Evolutionary conservation across 53 echinoderm and acorn worm species (phyloP), one percentile per base, ranked within the genome.

Genomic region (Stichopus horrens): DNA sequence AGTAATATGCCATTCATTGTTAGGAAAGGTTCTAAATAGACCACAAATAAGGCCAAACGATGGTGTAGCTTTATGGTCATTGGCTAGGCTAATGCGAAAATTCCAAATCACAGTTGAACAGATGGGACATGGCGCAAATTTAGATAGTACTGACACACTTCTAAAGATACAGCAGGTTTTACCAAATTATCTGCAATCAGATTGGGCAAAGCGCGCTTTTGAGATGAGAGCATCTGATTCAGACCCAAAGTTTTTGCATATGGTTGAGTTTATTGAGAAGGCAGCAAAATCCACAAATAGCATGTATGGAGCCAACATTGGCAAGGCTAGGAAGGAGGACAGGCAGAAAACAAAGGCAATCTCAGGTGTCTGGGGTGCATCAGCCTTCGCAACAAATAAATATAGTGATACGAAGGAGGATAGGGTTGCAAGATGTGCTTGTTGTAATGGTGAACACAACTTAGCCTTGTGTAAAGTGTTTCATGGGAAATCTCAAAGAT

Each of bases 181-280:
- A 19, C 90, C 90, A 8, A 66, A 86, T 6, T 76, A 90, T 53
- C 14, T 90, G 59, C 90, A 90, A 58, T 57, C 77, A 8, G 22
- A 86, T 13, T 90, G 86, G 90, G 86, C 90, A 57, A 85, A 86
- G 76, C 5, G 51, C 21, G 90, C 90, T 9, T 63, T 78, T 8
- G 55, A 13, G 23, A 58, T 88, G 60, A 77, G 77, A 16, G 51
- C 8, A 18, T 20, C 23, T 22, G 65, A 66, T 58, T 4, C 4
- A 11, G 89, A 88, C 20, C 89, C 89, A 57, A 77, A 88, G 56
- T 88, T 88, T 63, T 58, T 21, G 13, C 52, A 88, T 16, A 91
- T 91, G 88, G 80, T 88, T 16, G 75, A 88, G 68, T 91, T 91
- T 56, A 5, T 91, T 16, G 92, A 89, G 57, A 56, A 83, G 23